Conservation (phyloP, 2,797 vertebrate genomes). For the Chrysocyon brachyurus region DNA sequence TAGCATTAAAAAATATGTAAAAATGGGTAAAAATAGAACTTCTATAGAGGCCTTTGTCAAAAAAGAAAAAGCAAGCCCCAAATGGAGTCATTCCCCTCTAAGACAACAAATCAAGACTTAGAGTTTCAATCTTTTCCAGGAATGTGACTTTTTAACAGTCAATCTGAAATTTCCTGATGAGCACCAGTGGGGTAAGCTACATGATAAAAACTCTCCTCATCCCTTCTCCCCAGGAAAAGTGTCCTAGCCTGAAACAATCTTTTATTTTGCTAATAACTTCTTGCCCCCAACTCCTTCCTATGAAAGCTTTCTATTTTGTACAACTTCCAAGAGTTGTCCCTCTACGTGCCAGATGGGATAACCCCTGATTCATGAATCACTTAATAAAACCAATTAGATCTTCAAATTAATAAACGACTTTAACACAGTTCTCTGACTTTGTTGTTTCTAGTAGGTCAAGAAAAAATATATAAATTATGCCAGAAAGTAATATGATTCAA, state of each 20-base stretch:
- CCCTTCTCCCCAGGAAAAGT: neutral
- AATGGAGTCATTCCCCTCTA: neutral
- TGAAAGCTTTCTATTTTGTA: neutral
- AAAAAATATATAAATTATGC: neutral
- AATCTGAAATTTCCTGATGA: neutral
- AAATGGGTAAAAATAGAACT: neutral
- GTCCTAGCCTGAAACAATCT: neutral
- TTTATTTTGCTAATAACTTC: neutral
- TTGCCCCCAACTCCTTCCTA: neutral
- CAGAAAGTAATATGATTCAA: conserved; percentile 16
- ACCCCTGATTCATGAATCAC: neutral
- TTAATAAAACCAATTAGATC: neutral
- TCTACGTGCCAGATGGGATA: neutral
- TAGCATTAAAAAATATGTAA: neutral
- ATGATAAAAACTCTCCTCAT: neutral
- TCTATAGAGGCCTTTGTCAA: neutral
- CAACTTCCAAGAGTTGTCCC: neutral
- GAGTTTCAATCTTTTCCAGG: neutral
- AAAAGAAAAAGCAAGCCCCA: neutral
- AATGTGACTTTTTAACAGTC: neutral
- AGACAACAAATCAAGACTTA: neutral
- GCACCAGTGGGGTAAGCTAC: neutral
- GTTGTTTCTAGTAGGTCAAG: neutral
- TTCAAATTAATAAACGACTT: neutral
- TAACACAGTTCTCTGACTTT: neutral